Percentiles rank a stretch among this genome's conserved stretches.
Evolutionary conservation across 2,797 vertebrate genomes (phyloP).

Genomic region (Enoplosus armatus): DNA sequence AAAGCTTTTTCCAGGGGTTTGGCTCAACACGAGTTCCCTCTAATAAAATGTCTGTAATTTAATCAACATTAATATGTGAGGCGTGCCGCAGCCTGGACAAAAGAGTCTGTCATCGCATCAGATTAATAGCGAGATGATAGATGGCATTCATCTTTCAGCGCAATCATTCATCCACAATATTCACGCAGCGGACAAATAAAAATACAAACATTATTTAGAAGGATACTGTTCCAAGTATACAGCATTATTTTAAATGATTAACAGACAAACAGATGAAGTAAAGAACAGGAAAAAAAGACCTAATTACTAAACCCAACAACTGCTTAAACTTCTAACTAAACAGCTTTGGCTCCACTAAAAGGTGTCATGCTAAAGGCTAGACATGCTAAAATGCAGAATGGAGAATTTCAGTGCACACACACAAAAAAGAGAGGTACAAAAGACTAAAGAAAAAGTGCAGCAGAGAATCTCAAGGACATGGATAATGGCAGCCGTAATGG

Average conservation of each 20-base stretch:
- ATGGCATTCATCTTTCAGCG: constrained; percentile 13
- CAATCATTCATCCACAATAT: constrained; percentile 5
- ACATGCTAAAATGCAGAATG: not conserved
- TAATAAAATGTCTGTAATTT: not conserved
- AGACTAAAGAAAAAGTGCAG: constrained; percentile 30
- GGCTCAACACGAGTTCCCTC: not conserved
- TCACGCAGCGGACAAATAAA: constrained; percentile 15
- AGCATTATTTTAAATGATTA: not conserved
- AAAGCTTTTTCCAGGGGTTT: not conserved
- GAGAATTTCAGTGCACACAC: not conserved
- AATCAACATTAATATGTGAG: not conserved
- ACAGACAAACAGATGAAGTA: constrained; percentile 7
- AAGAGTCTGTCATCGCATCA: constrained; percentile 15
- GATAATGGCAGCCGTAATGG: constrained; percentile 11
- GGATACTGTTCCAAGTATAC: not conserved
- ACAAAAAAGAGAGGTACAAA: constrained; percentile 58
- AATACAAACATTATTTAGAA: not conserved
- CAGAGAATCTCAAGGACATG: constrained; percentile 35
- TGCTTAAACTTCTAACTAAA: constrained; percentile 7
- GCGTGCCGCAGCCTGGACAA: constrained; percentile 27
- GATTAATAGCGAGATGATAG: constrained; percentile 8
- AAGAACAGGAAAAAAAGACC: constrained; percentile 15
- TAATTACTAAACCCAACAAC: not conserved
- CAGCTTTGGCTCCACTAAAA: constrained; percentile 13
- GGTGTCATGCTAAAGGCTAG: not conserved